phyloP scores from a whole-genome alignment of 1,140 invertebrate species.

The Pogonomyrmex barbatus region DNA sequence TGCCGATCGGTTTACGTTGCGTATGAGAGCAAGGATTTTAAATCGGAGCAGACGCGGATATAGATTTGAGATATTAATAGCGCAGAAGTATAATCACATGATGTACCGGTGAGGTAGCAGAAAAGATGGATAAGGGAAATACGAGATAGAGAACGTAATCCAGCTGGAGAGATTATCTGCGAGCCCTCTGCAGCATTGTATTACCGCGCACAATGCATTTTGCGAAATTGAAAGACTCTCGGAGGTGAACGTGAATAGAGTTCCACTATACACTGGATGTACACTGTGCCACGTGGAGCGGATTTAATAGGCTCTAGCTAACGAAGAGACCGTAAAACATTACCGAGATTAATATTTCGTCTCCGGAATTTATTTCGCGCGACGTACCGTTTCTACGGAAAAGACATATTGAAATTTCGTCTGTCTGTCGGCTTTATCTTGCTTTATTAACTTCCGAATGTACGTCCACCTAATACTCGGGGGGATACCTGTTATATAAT shows the following conservation, averaged over 20 bases:
- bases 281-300: conserved; percentile 26
- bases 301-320: conserved; percentile 35
- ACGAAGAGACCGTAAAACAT: conserved; percentile 48
- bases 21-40: not conserved
- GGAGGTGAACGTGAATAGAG: conserved; percentile 42
- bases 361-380: not conserved
- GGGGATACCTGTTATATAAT: not conserved
- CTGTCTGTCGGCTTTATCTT: not conserved
- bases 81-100: conserved; percentile 28
- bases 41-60: not conserved
- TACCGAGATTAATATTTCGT: conserved; percentile 33
- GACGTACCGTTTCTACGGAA: not conserved
- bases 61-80: conserved; percentile 26
- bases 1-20: not conserved
- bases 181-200: conserved; percentile 40
- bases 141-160: conserved; percentile 47
- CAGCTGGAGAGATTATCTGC: conserved; percentile 51
- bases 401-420: not conserved
- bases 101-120: conserved; percentile 11
- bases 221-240: conserved; percentile 61
- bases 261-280: not conserved
- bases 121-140: conserved; percentile 41
- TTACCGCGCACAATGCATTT: conserved; percentile 60
- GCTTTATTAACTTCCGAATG: not conserved
- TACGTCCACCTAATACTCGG: not conserved